These are phyloP conservation scores for Echinarachnius parma DNA, from an alignment of 53 echinoderm and acorn worm genomes.

Conservation along the genomic window DNA sequence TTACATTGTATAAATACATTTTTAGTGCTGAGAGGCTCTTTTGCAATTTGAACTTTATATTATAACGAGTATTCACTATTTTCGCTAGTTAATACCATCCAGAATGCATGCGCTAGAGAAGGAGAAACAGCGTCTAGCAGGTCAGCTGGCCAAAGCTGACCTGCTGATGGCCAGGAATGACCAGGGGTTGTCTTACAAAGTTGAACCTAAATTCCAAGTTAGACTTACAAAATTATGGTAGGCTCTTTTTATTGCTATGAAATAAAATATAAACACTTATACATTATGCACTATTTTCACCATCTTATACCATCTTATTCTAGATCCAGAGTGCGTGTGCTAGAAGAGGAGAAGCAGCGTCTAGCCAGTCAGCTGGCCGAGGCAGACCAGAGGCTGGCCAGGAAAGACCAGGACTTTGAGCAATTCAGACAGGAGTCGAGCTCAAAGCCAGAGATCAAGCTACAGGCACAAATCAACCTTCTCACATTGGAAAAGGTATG, in stretches of 20 bases:
- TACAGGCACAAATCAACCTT: constrained; percentile 90
- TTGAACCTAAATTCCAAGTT: too few relatives aligned
- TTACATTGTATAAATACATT: too few relatives aligned
- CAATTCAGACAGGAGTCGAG: constrained; percentile 63
- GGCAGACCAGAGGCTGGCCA: constrained; percentile 60
- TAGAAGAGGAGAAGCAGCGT: constrained; percentile 85
- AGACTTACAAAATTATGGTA: too few relatives aligned
- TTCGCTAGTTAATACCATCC: too few relatives aligned
- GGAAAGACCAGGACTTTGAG: constrained; percentile 79
- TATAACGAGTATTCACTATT: too few relatives aligned
- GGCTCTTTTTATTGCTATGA: too few relatives aligned
- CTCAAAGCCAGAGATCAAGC: constrained; percentile 84
- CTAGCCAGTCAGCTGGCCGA: constrained; percentile 61
- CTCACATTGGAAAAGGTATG: constrained; percentile 92
- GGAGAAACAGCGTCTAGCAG: constrained; percentile 71
- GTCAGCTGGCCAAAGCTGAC: constrained; percentile 61
- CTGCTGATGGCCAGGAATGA: constrained; percentile 71
- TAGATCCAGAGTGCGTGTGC: constrained; percentile 72
- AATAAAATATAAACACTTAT: too few relatives aligned
- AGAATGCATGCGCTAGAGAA: constrained; percentile 75
- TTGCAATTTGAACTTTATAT: too few relatives aligned
- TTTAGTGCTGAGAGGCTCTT: too few relatives aligned
- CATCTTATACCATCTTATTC: too few relatives aligned
- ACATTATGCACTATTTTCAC: too few relatives aligned
- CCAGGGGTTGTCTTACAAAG: too few relatives aligned